Evolutionary conservation across 2,888 invertebrate species (phyloP).

Genomic region (Adelphocoris suturalis): DNA sequence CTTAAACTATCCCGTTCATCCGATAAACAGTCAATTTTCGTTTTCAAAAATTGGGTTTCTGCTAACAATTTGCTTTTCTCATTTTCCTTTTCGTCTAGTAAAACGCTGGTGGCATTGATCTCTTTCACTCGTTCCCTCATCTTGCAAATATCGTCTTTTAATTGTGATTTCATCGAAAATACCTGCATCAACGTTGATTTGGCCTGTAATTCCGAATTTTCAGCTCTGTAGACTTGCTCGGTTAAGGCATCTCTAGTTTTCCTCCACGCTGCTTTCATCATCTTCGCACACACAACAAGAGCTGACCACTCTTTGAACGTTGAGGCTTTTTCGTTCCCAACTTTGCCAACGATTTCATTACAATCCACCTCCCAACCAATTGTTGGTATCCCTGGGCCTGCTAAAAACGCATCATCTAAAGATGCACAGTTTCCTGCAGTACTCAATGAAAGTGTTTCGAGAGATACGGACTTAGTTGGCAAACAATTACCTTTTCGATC

Average conservation of each 20-base stretch:
- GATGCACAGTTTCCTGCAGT: neutral
- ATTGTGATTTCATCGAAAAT: conserved; percentile 12
- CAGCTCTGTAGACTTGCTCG: conserved; percentile 5
- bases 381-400: neutral
- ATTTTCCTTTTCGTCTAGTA: neutral
- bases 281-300: neutral
- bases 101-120: neutral
- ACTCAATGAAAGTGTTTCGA: neutral
- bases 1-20: conserved; percentile 13
- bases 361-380: neutral
- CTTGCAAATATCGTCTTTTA: conserved; percentile 3
- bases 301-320: neutral
- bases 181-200: conserved; percentile 38
- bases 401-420: neutral
- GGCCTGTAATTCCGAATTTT: conserved; percentile 15
- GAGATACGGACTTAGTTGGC: neutral
- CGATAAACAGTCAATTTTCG: neutral
- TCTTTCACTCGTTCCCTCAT: conserved; percentile 20
- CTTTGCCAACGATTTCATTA: neutral
- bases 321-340: neutral
- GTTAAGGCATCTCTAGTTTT: neutral
- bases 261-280: conserved; percentile 17
- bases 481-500: neutral
- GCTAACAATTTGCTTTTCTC: neutral
- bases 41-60: conserved; percentile 11